Percentiles rank a stretch among this genome's conserved stretches.
These are phyloP conservation scores for Lepus americanus DNA, from an alignment of 2,113 vertebrate species.

Conservation along the genomic window DNA sequence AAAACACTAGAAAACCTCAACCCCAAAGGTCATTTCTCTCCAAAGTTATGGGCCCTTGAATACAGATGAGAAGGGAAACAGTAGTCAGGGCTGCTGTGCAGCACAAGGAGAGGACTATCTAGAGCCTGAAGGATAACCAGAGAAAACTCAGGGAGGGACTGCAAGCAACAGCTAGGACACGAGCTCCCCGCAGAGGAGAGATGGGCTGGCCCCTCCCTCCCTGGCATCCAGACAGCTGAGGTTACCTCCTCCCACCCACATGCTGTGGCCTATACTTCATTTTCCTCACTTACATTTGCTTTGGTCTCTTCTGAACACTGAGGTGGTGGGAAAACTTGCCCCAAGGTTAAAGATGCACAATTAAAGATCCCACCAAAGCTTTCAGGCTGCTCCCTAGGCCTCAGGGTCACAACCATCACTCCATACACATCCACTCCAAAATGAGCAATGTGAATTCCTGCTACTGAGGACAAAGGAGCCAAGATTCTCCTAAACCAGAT, in stretches of 20 bases:
- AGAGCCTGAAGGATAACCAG: not conserved
- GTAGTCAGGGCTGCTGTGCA: not conserved
- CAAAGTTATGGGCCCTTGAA: conserved; percentile 56
- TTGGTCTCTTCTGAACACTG: conserved; percentile 74
- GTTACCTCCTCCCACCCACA: conserved; percentile 59
- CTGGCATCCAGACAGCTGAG: conserved; percentile 38
- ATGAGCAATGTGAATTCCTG: conserved; percentile 57
- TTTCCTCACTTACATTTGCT: conserved; percentile 75
- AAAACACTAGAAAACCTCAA: conserved; percentile 75
- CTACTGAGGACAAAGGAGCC: conserved; percentile 65
- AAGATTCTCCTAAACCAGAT: conserved; percentile 12
- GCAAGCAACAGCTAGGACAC: not conserved
- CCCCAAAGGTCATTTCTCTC: conserved; percentile 75
- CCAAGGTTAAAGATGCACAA: conserved; percentile 76
- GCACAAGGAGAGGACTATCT: conserved; percentile 3
- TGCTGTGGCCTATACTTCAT: conserved; percentile 62
- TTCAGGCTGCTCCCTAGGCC: conserved; percentile 75
- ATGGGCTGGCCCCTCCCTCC: not conserved
- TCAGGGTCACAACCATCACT: conserved; percentile 61
- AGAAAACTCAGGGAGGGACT: not conserved
- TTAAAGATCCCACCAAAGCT: conserved; percentile 79
- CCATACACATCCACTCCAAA: conserved; percentile 69
- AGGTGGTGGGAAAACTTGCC: conserved; percentile 76
- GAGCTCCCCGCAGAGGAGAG: not conserved
- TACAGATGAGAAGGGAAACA: conserved; percentile 59